Evolutionary conservation across 2,888 invertebrate genomes (phyloP), one percentile per base, ranked within the genome.

Genomic region (Deroplatys truncata): DNA sequence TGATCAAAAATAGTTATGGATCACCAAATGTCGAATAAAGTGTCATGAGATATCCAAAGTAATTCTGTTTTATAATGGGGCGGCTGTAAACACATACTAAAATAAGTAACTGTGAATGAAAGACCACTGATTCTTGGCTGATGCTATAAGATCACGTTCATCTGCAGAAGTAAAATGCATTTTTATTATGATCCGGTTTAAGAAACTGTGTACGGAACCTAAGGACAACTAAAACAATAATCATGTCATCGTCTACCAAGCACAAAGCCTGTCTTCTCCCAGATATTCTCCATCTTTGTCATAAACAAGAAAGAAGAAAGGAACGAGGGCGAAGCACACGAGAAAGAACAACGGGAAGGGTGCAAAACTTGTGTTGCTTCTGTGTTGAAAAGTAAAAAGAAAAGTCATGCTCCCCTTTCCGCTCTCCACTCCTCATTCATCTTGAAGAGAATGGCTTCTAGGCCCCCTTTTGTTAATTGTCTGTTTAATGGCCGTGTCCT

Each of bases 391-490:
- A 72, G 56, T 72, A 72, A 72, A 72, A 72, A 72, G 56, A 72
- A 72, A 72, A 72, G 56, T 72, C 56, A 72, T 25, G 16, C 56
- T 7, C 56, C 56, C 16, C 56, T 72, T 72, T 84, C 28, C 28
- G 84, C 28, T n/a, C 35, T 28, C 35, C 10, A 35, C 43, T n/a
- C 85, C 28, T 28, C 49, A 87, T 87, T 87, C 87, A 87, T 87
- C 87, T 87, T 82, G n/a, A 29, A 56, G 49, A 85, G 85, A 85
- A 85, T 85, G 35, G 85, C 85, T 85, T 28, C 85, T 13, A 56
- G 87, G 35, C n/a, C 72, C 43, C 83, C 82, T 83, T 87, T 87
- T 87, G 87, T 87, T 87, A 87, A 87, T 87, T 87, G 87, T 87
- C 56, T 87, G 87, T 87, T 28, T 87, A 87, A 87, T 87, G 87